Evolutionary conservation across 2,888 invertebrate species (phyloP).

Genomic region (Criorhina ranunculi): DNA sequence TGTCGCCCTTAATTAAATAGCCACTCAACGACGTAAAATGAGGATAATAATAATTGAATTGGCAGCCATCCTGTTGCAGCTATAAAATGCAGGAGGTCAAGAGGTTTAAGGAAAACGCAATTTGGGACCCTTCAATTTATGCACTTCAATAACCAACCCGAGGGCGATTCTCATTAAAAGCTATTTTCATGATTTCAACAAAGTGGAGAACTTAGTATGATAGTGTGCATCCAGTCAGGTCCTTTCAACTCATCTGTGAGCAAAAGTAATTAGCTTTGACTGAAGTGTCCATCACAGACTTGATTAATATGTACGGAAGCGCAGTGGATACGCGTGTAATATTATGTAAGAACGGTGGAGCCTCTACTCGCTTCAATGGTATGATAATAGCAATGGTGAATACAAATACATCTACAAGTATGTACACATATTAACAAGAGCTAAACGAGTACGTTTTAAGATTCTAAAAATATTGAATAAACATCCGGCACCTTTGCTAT

Average conservation of each 20-base stretch:
- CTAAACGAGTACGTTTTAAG: background rate
- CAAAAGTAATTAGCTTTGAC: background rate
- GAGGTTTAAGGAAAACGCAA: no score
- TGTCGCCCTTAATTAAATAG: no score
- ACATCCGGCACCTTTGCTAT: slow-evolving; percentile 3
- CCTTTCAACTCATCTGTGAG: slow-evolving; percentile 3
- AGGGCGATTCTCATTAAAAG: background rate
- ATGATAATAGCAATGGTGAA: background rate
- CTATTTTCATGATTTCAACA: background rate
- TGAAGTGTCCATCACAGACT: background rate
- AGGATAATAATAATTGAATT: no score
- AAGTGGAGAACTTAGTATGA: no score
- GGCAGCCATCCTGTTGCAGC: no score
- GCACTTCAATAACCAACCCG: no score
- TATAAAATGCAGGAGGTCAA: no score
- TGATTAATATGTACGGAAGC: background rate
- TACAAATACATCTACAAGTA: background rate
- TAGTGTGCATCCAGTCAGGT: background rate
- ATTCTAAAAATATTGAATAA: slow-evolving; percentile 4
- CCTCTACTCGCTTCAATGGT: background rate
- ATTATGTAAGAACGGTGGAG: no score
- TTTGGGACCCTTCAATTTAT: no score
- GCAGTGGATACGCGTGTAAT: no score
- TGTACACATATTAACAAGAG: background rate
- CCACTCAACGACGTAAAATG: no score